A percentile compares a stretch with the other conserved stretches of the same genome.
Conservation (phyloP, 2,113 vertebrate species). For the Neopipo cinnamomea region DNA sequence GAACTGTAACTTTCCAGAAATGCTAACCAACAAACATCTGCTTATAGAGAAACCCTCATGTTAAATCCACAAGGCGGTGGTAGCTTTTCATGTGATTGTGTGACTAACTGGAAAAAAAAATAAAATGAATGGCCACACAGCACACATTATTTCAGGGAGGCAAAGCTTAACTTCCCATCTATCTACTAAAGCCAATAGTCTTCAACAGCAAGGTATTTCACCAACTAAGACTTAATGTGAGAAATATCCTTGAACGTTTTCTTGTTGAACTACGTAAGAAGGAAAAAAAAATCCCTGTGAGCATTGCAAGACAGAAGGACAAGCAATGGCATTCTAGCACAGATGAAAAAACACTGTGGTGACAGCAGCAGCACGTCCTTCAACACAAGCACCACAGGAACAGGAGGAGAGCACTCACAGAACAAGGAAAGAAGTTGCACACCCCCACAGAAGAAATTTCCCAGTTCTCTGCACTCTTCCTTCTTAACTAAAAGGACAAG, state of each 20-base stretch:
- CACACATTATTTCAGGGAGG: background rate
- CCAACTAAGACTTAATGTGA: background rate
- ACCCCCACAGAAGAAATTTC: background rate
- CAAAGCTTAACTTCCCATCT: background rate
- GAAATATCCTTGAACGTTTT: background rate
- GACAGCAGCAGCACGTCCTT: background rate
- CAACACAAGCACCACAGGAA: background rate
- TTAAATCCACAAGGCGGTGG: background rate
- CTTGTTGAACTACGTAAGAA: background rate
- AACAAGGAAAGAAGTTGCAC: background rate
- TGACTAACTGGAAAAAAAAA: background rate
- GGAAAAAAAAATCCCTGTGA: background rate
- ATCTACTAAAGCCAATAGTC: background rate
- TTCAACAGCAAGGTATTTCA: background rate
- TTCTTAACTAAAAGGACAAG: background rate
- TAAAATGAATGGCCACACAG: background rate
- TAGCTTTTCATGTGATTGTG: background rate
- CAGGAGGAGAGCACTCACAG: background rate
- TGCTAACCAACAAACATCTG: background rate
- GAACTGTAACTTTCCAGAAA: background rate
- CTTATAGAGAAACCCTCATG: background rate
- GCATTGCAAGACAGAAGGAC: background rate
- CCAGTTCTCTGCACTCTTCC: background rate
- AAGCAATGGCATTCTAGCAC: background rate
- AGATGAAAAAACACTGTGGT: background rate